Evolutionary conservation across 2,113 vertebrate species (phyloP), one percentile per base, ranked within the genome.

Genomic region (Procavia capensis): DNA sequence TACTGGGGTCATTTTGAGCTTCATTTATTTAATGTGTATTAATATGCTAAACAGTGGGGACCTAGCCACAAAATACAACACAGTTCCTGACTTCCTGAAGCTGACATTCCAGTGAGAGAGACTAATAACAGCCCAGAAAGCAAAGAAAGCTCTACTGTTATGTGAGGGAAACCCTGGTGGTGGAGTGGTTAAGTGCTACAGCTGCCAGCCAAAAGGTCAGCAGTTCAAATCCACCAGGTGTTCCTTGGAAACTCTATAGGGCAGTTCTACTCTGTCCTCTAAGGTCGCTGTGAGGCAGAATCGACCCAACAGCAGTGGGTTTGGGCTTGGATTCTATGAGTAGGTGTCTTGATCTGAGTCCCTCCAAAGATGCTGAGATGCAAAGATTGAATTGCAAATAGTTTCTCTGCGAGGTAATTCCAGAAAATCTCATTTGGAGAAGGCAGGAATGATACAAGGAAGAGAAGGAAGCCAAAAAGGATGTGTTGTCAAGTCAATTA

Each of bases 401-500:
- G 20, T 87, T 83, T 78, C 76, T 88, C 54, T 24, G 47, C 39
- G 39, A 68, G 47, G 41, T 22, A 47, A 84, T 84, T 91, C 83
- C 45, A 80, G 83, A 88, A 84, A 74, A 29, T 6, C 79, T 79
- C 78, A 43, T 6, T 24, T 1, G 36, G 63, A 36, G 36, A 36
- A 63, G 7, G 4, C 45, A 31, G 43, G 74, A 24, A 54, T 19
- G 39, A 59, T 39, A 31, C 54, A 74, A 50, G 17, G 45, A 57
- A 54, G 39, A 76, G 54, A 82, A 82, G 59, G 57, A 91, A 93
- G 54, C 29, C 20, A n/a, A 59, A 83, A 54, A 63, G 4, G 70
- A 59, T 2, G 25, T 1, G 0, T 50, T 41, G 31, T 27, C 0
- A 7, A 36, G 59, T 5, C 1, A 5, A 11, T n/a, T 19, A 9